Evolutionary conservation across 2,113 vertebrate species (phyloP).

Genomic region (Dissostichus mawsoni): DNA sequence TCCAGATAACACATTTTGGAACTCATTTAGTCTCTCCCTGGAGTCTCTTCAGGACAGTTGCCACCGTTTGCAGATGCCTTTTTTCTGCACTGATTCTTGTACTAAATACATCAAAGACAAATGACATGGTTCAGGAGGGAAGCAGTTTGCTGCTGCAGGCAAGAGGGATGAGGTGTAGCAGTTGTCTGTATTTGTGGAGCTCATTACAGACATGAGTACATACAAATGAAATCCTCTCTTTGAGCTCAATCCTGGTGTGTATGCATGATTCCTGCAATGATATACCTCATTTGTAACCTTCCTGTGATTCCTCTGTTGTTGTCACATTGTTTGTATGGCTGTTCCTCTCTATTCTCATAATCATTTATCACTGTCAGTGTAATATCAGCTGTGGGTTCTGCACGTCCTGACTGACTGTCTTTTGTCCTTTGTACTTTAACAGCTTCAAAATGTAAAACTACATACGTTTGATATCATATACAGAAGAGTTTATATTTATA

Average conservation of each 20-base stretch:
- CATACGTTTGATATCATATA: neutral
- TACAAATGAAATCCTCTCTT: neutral
- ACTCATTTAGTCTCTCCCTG: constrained; percentile 32
- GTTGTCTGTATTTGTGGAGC: constrained; percentile 16
- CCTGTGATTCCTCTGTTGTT: neutral
- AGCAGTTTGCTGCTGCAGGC: constrained; percentile 35
- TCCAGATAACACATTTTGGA: constrained; percentile 25
- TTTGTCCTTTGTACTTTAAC: neutral
- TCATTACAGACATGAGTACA: constrained; percentile 33
- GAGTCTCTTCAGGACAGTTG: constrained; percentile 50
- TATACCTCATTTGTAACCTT: neutral
- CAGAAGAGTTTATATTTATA: neutral
- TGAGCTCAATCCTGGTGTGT: neutral
- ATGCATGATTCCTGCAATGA: constrained; percentile 3
- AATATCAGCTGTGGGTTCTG: neutral
- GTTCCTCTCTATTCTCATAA: neutral
- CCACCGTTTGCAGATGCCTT: constrained; percentile 24
- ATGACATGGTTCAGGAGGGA: constrained; percentile 26
- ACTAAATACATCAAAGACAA: constrained; percentile 55
- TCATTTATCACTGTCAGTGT: constrained; percentile 9
- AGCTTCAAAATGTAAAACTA: neutral
- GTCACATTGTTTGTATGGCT: neutral
- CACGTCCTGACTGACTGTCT: neutral
- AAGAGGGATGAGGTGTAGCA: constrained; percentile 4
- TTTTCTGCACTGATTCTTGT: constrained; percentile 17